Evolutionary conservation across 2,888 invertebrate species (phyloP).

Genomic region (Notodonta dromedarius): DNA sequence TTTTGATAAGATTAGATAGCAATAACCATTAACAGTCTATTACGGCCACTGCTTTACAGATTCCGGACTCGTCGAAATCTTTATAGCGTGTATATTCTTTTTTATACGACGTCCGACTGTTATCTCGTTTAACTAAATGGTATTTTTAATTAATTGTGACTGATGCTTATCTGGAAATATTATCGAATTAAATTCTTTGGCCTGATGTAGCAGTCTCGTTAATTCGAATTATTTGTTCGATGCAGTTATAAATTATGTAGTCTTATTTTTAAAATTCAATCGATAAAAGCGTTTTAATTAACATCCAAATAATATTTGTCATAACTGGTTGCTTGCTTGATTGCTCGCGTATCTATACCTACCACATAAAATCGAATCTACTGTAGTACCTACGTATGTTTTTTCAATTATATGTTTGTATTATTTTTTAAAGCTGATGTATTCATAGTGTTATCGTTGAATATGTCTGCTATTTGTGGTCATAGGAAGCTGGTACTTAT

Average conservation of each 20-base stretch:
- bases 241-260: constrained; percentile 6
- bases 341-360: not conserved
- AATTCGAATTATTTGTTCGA: constrained; percentile 6
- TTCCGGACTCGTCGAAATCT: constrained; percentile 14
- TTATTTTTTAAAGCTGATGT: not conserved
- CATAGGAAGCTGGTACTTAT: no score
- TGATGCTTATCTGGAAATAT: constrained; percentile 5
- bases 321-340: constrained; percentile 2
- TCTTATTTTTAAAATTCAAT: constrained; percentile 3
- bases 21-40: constrained; percentile 28
- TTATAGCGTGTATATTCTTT: constrained; percentile 8
- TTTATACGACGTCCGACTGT: constrained; percentile 13
- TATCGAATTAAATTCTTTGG: constrained; percentile 9
- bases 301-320: constrained; percentile 6
- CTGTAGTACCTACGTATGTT: not conserved
- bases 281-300: constrained; percentile 6
- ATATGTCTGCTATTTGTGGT: no score
- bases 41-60: constrained; percentile 18
- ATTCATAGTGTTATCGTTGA: no score
- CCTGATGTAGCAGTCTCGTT: not conserved
- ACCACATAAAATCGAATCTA: not conserved
- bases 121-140: constrained; percentile 19
- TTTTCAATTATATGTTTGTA: not conserved
- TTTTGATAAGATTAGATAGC: constrained; percentile 29
- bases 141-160: constrained; percentile 20